Percentiles rank a stretch among this genome's conserved stretches.
Conservation (phyloP, 2,113 vertebrate species). For the Spea bombifrons region DNA sequence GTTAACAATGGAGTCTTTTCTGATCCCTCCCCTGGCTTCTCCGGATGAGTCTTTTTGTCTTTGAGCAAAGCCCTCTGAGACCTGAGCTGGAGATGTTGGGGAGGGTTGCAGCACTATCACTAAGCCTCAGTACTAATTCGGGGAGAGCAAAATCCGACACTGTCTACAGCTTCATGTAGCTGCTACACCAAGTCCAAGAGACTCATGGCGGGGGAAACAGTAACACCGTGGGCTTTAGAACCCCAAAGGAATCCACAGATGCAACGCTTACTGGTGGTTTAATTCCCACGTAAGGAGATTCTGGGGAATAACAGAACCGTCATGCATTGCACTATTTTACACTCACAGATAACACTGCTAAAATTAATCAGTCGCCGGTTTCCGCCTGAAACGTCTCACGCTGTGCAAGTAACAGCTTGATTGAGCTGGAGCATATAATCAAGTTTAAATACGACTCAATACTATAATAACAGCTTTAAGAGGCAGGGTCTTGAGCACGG, state of each 20-base stretch:
- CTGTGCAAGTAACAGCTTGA: too few relatives aligned
- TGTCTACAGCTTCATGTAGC: constrained; percentile 15
- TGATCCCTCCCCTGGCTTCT: constrained; percentile 45
- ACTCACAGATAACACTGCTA: too few relatives aligned
- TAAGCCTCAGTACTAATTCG: constrained; percentile 30
- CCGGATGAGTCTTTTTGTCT: constrained; percentile 42
- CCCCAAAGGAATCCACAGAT: neutral
- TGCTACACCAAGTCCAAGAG: neutral
- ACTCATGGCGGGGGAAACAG: neutral
- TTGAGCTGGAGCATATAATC: too few relatives aligned
- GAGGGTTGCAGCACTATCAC: constrained; percentile 16
- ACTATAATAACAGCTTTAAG: too few relatives aligned
- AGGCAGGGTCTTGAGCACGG: too few relatives aligned
- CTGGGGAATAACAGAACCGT: too few relatives aligned
- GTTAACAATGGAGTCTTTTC: constrained; percentile 30
- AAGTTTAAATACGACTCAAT: too few relatives aligned
- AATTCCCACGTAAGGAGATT: too few relatives aligned
- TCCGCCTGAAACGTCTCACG: too few relatives aligned
- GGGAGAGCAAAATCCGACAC: neutral
- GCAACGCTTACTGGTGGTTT: neutral
- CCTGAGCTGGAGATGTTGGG: constrained; percentile 33
- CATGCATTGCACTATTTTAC: too few relatives aligned
- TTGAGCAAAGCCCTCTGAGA: constrained; percentile 33
- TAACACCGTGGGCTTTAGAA: neutral
- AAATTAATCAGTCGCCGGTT: too few relatives aligned